Conservation (phyloP, 2,888 invertebrate genomes). For the Patella ulyssiponensis region DNA sequence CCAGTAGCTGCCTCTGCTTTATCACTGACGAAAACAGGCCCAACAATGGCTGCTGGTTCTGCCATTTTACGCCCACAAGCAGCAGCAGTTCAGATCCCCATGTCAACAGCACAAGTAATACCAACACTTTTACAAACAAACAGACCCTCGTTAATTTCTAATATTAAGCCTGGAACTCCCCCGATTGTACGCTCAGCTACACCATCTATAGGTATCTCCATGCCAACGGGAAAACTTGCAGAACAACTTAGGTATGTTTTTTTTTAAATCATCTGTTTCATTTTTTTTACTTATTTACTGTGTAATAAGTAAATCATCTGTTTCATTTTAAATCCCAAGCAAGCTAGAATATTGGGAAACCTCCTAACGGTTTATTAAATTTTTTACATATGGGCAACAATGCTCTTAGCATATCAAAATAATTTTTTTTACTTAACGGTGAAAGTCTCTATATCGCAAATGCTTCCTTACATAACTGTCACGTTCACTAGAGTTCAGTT, state of each 20-base stretch:
- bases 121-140: constrained; percentile 31
- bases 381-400: no score
- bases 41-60: constrained; percentile 28
- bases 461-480: no score
- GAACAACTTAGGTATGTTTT: constrained; percentile 24
- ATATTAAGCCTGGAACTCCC: constrained; percentile 46
- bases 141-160: constrained; percentile 44
- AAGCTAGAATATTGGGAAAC: no score
- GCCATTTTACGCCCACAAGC: constrained; percentile 31
- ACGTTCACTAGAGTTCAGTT: no score
- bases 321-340: no score
- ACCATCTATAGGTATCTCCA: constrained; percentile 40
- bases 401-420: no score
- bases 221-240: constrained; percentile 21
- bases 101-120: constrained; percentile 33
- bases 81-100: constrained; percentile 40
- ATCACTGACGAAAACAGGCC: constrained; percentile 21
- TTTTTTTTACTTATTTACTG: no score
- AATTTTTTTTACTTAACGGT: no score
- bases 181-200: constrained; percentile 46
- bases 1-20: constrained; percentile 32
- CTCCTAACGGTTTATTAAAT: no score
- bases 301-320: no score
- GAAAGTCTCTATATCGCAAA: no score
- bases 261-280: background rate